A percentile compares a stretch with the other conserved stretches of the same genome.
These are phyloP conservation scores for Leptobrachium leishanense DNA, from an alignment of 2,113 vertebrate species.

Conservation along the genomic window DNA sequence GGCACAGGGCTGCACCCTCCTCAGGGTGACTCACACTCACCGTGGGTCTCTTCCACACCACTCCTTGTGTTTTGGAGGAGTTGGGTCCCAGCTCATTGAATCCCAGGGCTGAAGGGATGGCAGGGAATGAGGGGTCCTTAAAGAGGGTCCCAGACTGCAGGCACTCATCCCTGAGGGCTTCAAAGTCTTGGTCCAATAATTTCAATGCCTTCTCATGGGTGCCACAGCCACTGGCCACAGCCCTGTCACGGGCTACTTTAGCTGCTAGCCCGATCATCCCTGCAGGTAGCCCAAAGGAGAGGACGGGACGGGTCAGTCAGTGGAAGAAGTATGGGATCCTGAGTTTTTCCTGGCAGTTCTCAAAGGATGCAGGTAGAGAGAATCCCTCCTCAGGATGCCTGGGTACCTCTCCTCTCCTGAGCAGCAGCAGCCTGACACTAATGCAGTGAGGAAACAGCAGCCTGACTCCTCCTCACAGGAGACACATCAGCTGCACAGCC, in stretches of 20 bases:
- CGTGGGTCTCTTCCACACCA: slow-evolving; percentile 81
- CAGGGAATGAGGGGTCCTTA: slow-evolving; percentile 74
- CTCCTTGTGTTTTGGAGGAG: slow-evolving; percentile 75
- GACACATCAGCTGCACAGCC: not conserved
- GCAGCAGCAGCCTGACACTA: not conserved
- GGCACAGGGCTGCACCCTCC: not conserved
- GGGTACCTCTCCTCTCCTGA: no score
- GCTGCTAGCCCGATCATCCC: slow-evolving; percentile 67
- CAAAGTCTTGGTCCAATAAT: slow-evolving; percentile 79
- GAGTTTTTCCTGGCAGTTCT: not conserved
- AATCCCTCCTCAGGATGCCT: no score
- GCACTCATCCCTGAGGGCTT: slow-evolving; percentile 63
- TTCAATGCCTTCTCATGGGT: slow-evolving; percentile 72
- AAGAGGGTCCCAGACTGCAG: slow-evolving; percentile 69
- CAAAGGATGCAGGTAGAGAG: no score
- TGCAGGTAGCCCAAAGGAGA: not conserved
- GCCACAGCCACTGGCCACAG: slow-evolving; percentile 75
- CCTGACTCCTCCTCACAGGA: not conserved
- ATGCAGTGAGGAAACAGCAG: not conserved
- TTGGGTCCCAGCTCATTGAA: slow-evolving; percentile 78
- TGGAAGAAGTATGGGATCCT: not conserved
- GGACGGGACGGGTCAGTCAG: not conserved
- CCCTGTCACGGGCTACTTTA: slow-evolving; percentile 71
- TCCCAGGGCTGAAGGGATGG: slow-evolving; percentile 70
- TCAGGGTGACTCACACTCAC: slow-evolving; percentile 59